These are phyloP conservation scores for Drosophila differens DNA, from an alignment of 2,888 invertebrate species.

Conservation along the genomic window DNA sequence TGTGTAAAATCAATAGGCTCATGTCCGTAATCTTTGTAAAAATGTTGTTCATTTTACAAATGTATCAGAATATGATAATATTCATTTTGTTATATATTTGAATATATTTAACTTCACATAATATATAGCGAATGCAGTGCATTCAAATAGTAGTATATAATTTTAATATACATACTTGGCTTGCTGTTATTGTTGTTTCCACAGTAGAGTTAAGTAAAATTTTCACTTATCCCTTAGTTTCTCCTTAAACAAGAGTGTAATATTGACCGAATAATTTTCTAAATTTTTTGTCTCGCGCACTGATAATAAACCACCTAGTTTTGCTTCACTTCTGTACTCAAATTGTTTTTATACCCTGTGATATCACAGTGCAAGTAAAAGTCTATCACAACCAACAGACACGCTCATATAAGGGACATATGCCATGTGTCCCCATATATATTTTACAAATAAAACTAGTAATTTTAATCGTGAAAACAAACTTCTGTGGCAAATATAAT, in stretches of 20 bases:
- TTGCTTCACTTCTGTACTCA: background rate
- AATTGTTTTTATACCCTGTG: conserved; percentile 25
- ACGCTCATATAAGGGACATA: background rate
- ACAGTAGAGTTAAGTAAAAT: background rate
- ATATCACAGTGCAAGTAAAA: background rate
- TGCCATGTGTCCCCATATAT: background rate
- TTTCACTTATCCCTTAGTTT: background rate
- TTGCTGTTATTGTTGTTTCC: background rate
- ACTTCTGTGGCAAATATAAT: background rate
- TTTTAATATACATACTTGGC: conserved; percentile 11
- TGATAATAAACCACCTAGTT: background rate
- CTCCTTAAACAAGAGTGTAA: background rate
- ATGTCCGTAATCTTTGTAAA: background rate
- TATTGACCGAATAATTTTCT: background rate
- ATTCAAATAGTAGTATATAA: background rate
- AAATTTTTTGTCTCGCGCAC: background rate
- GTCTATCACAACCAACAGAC: background rate
- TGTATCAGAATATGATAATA: background rate
- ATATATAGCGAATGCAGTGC: background rate
- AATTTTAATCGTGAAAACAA: background rate
- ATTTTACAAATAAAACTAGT: background rate
- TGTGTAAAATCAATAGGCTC: conserved; percentile 15
- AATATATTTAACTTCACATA: background rate
- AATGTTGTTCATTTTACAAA: background rate
- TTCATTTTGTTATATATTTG: too few relatives aligned